Evolutionary conservation across 1,140 invertebrate species (phyloP).

Genomic region (Drosophila littoralis): DNA sequence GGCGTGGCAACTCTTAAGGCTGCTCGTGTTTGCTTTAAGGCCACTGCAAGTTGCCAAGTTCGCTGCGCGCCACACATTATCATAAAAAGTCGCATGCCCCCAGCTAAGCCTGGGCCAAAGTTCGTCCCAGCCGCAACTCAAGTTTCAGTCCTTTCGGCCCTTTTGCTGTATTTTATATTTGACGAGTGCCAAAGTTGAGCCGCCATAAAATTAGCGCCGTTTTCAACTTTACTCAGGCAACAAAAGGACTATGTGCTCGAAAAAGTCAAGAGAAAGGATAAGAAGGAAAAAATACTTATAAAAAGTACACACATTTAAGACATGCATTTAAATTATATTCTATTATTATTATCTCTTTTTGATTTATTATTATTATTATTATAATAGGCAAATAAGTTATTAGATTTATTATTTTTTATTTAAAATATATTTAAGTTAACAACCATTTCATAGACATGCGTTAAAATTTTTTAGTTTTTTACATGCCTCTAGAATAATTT

Average conservation of each 20-base stretch:
- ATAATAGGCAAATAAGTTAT: too few species aligned
- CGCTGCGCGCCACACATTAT: slow-evolving; percentile 44
- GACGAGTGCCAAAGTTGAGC: slow-evolving; percentile 68
- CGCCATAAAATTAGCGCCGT: slow-evolving; percentile 76
- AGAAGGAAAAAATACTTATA: slow-evolving; percentile 21
- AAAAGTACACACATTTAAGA: slow-evolving; percentile 34
- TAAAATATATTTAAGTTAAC: too few species aligned
- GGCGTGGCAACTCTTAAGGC: slow-evolving; percentile 24
- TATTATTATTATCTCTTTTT: not conserved
- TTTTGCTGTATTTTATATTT: slow-evolving; percentile 33
- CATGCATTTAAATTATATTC: too few species aligned
- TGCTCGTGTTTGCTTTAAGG: slow-evolving; percentile 50
- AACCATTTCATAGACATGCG: too few species aligned
- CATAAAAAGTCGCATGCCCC: slow-evolving; percentile 56
- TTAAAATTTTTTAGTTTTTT: too few species aligned
- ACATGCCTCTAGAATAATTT: too few species aligned
- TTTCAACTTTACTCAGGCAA: slow-evolving; percentile 56
- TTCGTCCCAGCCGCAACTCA: slow-evolving; percentile 5
- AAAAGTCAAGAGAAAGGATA: slow-evolving; percentile 41
- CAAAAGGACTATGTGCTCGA: slow-evolving; percentile 43
- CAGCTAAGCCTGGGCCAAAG: slow-evolving; percentile 28
- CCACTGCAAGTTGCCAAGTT: slow-evolving; percentile 53
- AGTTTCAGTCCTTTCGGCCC: not conserved
- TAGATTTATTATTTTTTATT: too few species aligned
- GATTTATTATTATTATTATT: not conserved